These are phyloP conservation scores for Metridium senile DNA, from an alignment of 92 coral and sea anemone genomes.

Conservation along the genomic window DNA sequence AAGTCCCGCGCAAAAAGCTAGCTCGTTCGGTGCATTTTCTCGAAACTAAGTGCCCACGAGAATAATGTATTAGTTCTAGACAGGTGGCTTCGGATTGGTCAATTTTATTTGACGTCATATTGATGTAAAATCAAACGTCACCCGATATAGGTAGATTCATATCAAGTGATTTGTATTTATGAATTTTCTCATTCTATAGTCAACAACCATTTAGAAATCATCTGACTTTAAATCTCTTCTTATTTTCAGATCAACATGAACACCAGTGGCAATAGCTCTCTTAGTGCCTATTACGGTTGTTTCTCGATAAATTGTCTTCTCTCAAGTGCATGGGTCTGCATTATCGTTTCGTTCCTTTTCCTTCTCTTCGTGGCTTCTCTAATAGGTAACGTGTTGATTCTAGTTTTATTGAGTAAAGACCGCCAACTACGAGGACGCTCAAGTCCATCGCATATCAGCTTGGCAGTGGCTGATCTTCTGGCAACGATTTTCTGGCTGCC, in stretches of 20 bases:
- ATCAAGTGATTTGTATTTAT: no score
- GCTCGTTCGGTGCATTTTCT: no score
- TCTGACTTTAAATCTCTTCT: no score
- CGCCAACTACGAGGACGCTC: conserved; percentile 54
- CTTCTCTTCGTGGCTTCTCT: conserved; percentile 53
- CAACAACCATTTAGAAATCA: no score
- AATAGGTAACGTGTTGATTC: conserved; percentile 64
- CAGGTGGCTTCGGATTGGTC: no score
- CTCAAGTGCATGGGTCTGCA: conserved; percentile 31
- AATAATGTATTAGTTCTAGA: no score
- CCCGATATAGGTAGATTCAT: no score
- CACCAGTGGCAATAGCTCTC: not conserved
- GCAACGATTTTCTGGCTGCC: conserved; percentile 71
- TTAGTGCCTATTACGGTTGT: not conserved
- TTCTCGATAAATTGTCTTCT: conserved; percentile 41
- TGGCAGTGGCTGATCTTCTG: conserved; percentile 77
- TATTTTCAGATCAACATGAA: conserved; percentile 22
- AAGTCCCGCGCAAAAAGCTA: no score
- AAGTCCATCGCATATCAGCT: conserved; percentile 64
- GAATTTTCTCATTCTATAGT: no score
- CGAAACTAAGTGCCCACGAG: no score
- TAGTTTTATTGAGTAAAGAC: conserved; percentile 40
- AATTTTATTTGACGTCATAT: no score
- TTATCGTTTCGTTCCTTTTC: conserved; percentile 38
- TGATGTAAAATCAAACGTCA: no score